phyloP scores from a whole-genome alignment of 2,113 vertebrate species.

The Mastomys natalensis region DNA sequence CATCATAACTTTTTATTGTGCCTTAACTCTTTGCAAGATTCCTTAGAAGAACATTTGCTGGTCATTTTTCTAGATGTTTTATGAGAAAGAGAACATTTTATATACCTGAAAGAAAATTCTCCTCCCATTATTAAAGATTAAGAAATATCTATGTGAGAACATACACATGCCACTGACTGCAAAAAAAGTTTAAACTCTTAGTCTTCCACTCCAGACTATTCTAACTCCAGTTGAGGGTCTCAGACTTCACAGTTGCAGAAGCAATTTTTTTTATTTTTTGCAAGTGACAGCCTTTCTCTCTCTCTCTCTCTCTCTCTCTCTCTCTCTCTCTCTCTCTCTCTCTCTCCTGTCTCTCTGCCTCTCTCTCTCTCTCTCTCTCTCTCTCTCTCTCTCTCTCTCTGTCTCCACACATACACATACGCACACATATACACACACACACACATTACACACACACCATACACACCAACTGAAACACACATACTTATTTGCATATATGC shows the following conservation, averaged over 20 bases:
- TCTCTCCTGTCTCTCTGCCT: no score
- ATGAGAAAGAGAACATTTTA: conserved; percentile 3
- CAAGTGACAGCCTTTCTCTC: not conserved
- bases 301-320: no score
- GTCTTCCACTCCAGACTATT: not conserved
- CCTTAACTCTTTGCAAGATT: not conserved
- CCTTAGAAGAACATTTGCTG: not conserved
- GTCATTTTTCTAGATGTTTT: conserved; percentile 1
- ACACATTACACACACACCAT: not conserved
- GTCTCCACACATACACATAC: not conserved
- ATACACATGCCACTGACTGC: not conserved
- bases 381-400: no score
- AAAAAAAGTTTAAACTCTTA: not conserved
- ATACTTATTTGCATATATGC: no score
- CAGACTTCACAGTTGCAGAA: conserved; percentile 25
- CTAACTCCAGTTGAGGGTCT: not conserved
- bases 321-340: no score
- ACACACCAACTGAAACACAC: no score
- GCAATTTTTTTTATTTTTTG: not conserved
- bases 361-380: no score
- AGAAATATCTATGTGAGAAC: not conserved
- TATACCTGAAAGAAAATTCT: not conserved
- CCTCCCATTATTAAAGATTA: not conserved
- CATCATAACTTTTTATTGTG: not conserved
- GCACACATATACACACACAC: not conserved